phyloP scores from a whole-genome alignment of 2,888 invertebrate species.

The Eulithis testata region DNA sequence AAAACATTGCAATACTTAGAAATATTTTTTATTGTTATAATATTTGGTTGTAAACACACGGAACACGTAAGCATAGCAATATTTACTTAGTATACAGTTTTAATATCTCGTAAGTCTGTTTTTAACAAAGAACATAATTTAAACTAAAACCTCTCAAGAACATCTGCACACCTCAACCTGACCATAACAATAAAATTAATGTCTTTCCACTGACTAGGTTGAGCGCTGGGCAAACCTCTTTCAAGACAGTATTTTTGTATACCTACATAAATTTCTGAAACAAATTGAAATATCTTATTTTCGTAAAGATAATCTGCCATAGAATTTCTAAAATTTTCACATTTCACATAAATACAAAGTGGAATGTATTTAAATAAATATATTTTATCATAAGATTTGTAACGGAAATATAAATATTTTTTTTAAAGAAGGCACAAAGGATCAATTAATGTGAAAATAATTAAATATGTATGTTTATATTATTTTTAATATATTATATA shows the following conservation, averaged over 20 bases:
- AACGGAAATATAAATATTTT: conserved; percentile 42
- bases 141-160: not conserved
- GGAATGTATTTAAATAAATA: conserved; percentile 47
- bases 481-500: not conserved
- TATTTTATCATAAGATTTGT: conserved; percentile 41
- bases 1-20: conserved; percentile 36
- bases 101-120: not conserved
- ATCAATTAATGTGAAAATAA: conserved; percentile 46
- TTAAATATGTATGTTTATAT: conserved; percentile 6
- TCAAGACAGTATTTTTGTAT: no score
- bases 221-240: no score
- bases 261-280: no score
- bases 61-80: conserved; percentile 36
- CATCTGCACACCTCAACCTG: not conserved
- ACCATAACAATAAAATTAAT: no score
- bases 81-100: conserved; percentile 20
- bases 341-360: conserved; percentile 24
- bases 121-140: no score
- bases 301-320: conserved; percentile 9
- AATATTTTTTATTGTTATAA: conserved; percentile 28
- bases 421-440: conserved; percentile 68
- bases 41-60: conserved; percentile 40
- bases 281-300: no score
- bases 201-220: no score
- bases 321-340: conserved; percentile 8